These are phyloP conservation scores for Monochamus saltuarius DNA, from an alignment of 1,140 invertebrate species.

Conservation along the genomic window DNA sequence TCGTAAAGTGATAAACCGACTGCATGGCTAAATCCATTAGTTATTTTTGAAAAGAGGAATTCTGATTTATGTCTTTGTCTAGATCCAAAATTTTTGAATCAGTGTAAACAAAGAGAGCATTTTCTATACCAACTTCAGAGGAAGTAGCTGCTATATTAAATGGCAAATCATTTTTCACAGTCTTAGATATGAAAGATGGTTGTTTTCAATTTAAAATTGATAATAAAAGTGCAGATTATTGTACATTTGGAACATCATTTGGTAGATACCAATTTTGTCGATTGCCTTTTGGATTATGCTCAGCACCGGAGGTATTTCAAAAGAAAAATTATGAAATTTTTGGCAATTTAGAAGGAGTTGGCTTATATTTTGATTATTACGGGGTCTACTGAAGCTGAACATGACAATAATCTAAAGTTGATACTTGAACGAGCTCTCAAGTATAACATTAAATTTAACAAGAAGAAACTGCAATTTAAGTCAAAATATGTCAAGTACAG, in stretches of 20 bases:
- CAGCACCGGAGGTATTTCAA: constrained; percentile 40
- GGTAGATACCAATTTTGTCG: constrained; percentile 38
- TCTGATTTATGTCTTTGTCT: background rate
- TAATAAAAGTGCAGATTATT: constrained; percentile 30
- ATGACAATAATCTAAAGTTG: constrained; percentile 41
- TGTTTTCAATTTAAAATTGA: constrained; percentile 17
- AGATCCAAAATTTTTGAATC: too few relatives aligned
- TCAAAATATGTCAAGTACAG: constrained; percentile 10
- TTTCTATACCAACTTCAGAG: constrained; percentile 4
- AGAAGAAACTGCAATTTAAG: constrained; percentile 14
- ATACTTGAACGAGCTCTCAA: constrained; percentile 28
- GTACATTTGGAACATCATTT: constrained; percentile 32
- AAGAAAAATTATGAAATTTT: constrained; percentile 34
- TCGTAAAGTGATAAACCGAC: background rate
- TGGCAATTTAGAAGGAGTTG: constrained; percentile 35
- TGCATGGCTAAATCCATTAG: too few relatives aligned
- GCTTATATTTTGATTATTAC: constrained; percentile 43
- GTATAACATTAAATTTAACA: constrained; percentile 14
- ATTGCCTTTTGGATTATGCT: constrained; percentile 38
- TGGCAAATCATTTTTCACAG: constrained; percentile 4
- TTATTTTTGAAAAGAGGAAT: background rate
- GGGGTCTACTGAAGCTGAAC: constrained; percentile 33
- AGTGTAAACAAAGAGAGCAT: constrained; percentile 8
- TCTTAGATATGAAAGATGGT: constrained; percentile 11
- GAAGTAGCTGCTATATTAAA: background rate